Percentiles rank a stretch among this genome's conserved stretches.
Evolutionary conservation across 2,888 invertebrate genomes (phyloP).

Genomic region (Matsumyia berberina): DNA sequence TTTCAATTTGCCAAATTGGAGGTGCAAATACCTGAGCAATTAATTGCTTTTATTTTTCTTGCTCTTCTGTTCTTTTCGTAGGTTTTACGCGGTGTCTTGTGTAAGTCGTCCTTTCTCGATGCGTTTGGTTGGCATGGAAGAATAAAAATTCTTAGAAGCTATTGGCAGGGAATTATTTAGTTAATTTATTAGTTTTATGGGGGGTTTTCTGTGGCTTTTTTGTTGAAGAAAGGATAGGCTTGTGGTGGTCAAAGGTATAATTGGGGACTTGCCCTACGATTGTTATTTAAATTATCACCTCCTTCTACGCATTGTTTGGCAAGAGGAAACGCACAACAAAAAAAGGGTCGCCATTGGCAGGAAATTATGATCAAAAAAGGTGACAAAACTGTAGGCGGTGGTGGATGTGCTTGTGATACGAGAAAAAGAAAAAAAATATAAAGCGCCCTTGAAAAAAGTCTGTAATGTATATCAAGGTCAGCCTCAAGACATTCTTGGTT

Average conservation of each 20-base stretch:
- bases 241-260: slow-evolving; percentile 27
- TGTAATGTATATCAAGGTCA: no score
- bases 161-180: slow-evolving; percentile 53
- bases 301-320: not conserved
- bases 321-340: not conserved
- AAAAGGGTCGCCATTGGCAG: no score
- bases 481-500: no score
- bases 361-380: no score
- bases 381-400: no score
- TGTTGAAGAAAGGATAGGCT: slow-evolving; percentile 28
- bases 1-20: slow-evolving; percentile 72
- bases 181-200: slow-evolving; percentile 61
- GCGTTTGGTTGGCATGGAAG: slow-evolving; percentile 4
- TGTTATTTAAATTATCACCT: slow-evolving; percentile 30
- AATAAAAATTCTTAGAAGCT: slow-evolving; percentile 42
- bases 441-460: no score
- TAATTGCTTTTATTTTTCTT: slow-evolving; percentile 65
- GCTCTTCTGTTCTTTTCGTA: slow-evolving; percentile 20
- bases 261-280: slow-evolving; percentile 31
- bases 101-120: slow-evolving; percentile 1
- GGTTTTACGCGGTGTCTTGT: not conserved
- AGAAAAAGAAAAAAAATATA: no score
- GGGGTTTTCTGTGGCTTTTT: slow-evolving; percentile 6
- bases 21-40: slow-evolving; percentile 72
- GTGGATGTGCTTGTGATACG: no score